phyloP scores from a whole-genome alignment of 2,113 vertebrate genomes.

The Chrysemys picta region DNA sequence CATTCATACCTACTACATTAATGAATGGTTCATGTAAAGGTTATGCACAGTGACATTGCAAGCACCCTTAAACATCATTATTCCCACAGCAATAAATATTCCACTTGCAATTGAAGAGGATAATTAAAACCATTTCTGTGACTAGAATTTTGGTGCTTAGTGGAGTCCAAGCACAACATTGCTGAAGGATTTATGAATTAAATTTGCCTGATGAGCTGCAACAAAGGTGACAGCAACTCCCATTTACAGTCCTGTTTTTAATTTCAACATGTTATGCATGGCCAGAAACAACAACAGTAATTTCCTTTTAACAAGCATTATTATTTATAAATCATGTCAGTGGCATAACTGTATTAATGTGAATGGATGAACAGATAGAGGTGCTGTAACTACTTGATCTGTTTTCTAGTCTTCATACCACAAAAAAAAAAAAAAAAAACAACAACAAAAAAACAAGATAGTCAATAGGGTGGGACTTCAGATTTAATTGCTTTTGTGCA shows the following conservation, averaged over 20 bases:
- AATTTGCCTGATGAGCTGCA: slow-evolving; percentile 61
- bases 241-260: slow-evolving; percentile 66
- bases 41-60: background rate
- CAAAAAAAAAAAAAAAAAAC: background rate
- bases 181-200: slow-evolving; percentile 73
- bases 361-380: slow-evolving; percentile 34
- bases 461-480: background rate
- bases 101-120: background rate
- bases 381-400: background rate
- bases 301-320: slow-evolving; percentile 68
- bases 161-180: slow-evolving; percentile 6
- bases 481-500: fast-evolving
- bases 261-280: slow-evolving; percentile 72
- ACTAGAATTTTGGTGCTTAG: background rate
- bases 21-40: fast-evolving
- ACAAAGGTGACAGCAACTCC: slow-evolving; percentile 62
- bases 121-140: slow-evolving; percentile 53
- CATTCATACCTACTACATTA: fast-evolving
- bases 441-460: background rate
- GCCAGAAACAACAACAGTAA: slow-evolving; percentile 68
- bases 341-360: slow-evolving; percentile 15
- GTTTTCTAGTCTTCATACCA: background rate
- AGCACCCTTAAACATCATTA: background rate
- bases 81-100: slow-evolving; percentile 9
- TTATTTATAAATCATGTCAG: slow-evolving; percentile 66